A percentile compares a stretch with the other conserved stretches of the same genome.
Conservation (phyloP, 2,113 vertebrate genomes). For the Anarrhichthys ocellatus region DNA sequence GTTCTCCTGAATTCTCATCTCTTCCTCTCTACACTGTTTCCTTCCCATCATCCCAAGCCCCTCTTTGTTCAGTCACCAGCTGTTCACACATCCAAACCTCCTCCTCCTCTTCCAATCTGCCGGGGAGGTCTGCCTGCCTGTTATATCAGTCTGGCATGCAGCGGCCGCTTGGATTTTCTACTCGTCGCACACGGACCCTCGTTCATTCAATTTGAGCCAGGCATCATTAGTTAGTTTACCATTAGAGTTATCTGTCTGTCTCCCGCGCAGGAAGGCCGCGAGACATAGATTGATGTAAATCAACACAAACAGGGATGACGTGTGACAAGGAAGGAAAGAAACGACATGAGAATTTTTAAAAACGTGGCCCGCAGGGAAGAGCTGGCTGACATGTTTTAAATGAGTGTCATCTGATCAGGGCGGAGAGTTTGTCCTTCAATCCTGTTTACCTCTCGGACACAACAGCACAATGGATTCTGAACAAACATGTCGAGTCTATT, state of each 20-base stretch:
- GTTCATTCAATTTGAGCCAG: slow-evolving; percentile 50
- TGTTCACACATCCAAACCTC: slow-evolving; percentile 55
- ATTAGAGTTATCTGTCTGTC: slow-evolving; percentile 40
- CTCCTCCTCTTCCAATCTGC: slow-evolving; percentile 39
- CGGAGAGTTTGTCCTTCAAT: slow-evolving; percentile 61
- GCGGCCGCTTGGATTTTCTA: slow-evolving; percentile 34
- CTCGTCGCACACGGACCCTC: slow-evolving; percentile 34
- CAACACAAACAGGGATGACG: slow-evolving; percentile 47
- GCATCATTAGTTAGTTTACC: slow-evolving; percentile 50
- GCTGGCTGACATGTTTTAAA: slow-evolving; percentile 53
- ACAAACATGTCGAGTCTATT: slow-evolving; percentile 13
- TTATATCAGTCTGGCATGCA: slow-evolving; percentile 50
- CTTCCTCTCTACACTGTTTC: slow-evolving; percentile 13
- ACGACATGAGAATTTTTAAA: slow-evolving; percentile 19
- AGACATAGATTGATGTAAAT: slow-evolving; percentile 54
- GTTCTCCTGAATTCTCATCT: slow-evolving; percentile 21
- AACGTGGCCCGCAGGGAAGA: slow-evolving; percentile 30
- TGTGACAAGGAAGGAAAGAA: slow-evolving; percentile 31
- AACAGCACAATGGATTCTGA: not conserved
- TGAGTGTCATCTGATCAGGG: slow-evolving; percentile 56
- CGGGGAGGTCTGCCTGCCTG: slow-evolving; percentile 34
- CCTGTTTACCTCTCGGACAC: slow-evolving; percentile 17
- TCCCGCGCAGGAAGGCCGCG: slow-evolving; percentile 18
- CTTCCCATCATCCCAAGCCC: slow-evolving; percentile 19
- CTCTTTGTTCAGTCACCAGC: slow-evolving; percentile 51